Conservation (phyloP, 2,797 vertebrate species). For the Hyperoplus lanceolatus region DNA sequence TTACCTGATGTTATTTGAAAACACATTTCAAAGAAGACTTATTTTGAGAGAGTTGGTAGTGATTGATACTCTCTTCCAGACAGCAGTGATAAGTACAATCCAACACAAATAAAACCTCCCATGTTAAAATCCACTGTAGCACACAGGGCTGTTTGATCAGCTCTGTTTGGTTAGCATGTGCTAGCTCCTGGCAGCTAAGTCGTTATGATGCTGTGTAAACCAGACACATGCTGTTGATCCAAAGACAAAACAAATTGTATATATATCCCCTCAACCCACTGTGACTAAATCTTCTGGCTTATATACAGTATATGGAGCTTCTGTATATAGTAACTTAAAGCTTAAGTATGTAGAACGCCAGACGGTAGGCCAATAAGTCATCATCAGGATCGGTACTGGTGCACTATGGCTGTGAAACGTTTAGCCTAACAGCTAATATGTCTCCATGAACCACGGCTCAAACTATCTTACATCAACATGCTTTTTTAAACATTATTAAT, state of each 20-base stretch:
- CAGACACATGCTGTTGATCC: background rate
- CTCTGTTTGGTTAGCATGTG: slow-evolving; percentile 25
- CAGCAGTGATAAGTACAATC: slow-evolving; percentile 14
- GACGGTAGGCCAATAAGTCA: background rate
- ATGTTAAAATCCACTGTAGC: background rate
- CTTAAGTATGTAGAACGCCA: background rate
- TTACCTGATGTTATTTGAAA: slow-evolving; percentile 3
- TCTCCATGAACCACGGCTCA: background rate
- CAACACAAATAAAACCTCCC: slow-evolving; percentile 19
- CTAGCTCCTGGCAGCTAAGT: slow-evolving; percentile 7
- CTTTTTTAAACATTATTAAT: background rate
- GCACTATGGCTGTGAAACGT: background rate
- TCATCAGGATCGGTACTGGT: background rate
- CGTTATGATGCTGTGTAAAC: slow-evolving; percentile 11
- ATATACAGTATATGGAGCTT: background rate
- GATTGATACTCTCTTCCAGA: background rate
- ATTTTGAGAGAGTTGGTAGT: slow-evolving; percentile 1
- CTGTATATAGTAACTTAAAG: background rate
- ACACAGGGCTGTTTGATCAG: background rate
- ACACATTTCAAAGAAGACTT: background rate
- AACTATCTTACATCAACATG: background rate
- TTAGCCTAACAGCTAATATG: background rate
- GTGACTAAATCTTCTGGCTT: background rate
- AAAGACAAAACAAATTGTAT: slow-evolving; percentile 27
- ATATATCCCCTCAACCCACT: background rate